These are phyloP conservation scores for Acanthis flammea DNA, from an alignment of 2,797 vertebrate genomes.

Conservation along the genomic window DNA sequence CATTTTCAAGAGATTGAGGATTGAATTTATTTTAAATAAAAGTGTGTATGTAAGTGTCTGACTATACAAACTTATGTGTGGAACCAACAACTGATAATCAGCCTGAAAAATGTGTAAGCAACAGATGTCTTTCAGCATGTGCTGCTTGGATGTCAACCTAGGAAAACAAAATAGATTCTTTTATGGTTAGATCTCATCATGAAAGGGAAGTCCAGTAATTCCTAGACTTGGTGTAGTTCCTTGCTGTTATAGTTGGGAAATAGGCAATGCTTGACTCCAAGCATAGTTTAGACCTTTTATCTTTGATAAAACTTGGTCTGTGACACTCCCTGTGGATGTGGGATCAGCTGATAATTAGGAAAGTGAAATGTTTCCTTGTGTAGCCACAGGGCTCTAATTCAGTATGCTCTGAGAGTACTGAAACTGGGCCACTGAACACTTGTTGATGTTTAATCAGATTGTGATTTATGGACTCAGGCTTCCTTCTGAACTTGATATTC, in stretches of 20 bases:
- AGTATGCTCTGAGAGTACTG: not conserved
- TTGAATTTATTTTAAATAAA: not conserved
- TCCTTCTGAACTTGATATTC: not conserved
- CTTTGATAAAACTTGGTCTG: not conserved
- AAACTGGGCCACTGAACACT: not conserved
- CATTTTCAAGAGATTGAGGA: not conserved
- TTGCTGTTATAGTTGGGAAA: not conserved
- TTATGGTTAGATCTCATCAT: not conserved
- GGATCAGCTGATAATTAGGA: not conserved
- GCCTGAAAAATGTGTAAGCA: not conserved
- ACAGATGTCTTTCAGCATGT: not conserved
- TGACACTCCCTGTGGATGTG: not conserved
- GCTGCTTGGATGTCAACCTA: not conserved
- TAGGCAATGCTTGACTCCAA: not conserved
- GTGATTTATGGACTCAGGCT: not conserved
- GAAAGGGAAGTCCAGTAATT: not conserved
- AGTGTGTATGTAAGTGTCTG: not conserved
- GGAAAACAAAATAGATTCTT: not conserved
- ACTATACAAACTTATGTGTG: not conserved
- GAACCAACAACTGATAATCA: not conserved
- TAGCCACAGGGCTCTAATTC: not conserved
- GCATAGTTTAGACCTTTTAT: not conserved
- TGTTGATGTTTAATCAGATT: not conserved
- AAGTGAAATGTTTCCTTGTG: not conserved
- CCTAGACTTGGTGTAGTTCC: not conserved